A percentile compares a stretch with the other conserved stretches of the same genome.
phyloP scores from a whole-genome alignment of 1,140 invertebrate species.

The Drosophila seguyi region DNA sequence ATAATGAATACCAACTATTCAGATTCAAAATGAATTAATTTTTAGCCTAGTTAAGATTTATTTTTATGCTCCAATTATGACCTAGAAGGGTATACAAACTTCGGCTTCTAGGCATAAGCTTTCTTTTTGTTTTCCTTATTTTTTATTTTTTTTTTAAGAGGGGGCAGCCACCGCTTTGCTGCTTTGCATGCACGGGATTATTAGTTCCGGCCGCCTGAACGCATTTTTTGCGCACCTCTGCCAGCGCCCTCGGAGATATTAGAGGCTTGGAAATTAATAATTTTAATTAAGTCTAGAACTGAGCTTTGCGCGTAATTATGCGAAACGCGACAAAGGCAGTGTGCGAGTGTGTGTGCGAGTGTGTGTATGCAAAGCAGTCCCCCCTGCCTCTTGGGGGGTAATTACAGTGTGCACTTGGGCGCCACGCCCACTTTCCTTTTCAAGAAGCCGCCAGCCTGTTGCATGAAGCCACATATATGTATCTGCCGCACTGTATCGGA shows the following conservation, averaged over 20 bases:
- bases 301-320: conserved; percentile 80
- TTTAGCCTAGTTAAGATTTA: too few relatives aligned
- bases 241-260: not conserved
- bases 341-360: not conserved
- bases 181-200: conserved; percentile 75
- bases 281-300: conserved; percentile 78
- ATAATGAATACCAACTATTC: not conserved
- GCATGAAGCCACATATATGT: not conserved
- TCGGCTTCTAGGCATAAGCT: not conserved
- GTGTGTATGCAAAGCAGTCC: conserved; percentile 56
- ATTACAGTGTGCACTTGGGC: conserved; percentile 53
- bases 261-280: conserved; percentile 58
- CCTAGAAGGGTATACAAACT: not conserved
- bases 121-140: not conserved
- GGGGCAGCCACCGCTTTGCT: conserved; percentile 2
- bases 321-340: conserved; percentile 64
- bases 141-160: not conserved
- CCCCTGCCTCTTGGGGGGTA: conserved; percentile 23
- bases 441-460: conserved; percentile 55
- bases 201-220: conserved; percentile 82
- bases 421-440: conserved; percentile 75
- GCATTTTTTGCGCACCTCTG: conserved; percentile 66
- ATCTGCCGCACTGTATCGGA: not conserved
- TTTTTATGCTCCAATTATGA: too few relatives aligned
- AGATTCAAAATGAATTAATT: not conserved